Base-by-base conservation (phyloP, 2,888 invertebrate species). In the Xanthorhoe designata region DNA sequence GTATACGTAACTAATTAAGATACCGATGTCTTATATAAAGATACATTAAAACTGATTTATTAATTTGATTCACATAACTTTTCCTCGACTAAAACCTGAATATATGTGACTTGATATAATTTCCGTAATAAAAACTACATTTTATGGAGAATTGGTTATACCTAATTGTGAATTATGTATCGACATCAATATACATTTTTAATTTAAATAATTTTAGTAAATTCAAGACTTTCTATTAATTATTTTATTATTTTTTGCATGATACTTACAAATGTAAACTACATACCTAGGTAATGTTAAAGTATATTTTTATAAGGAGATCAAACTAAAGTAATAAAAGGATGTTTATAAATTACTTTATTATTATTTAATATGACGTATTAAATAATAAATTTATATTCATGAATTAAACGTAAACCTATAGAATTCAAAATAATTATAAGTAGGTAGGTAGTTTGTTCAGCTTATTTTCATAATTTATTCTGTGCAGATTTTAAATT, bases 1-100 rank as follows among this genome's bases (percentile, higher is more conserved):
- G 57, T 53, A 54, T 61, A 57, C 57, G 57, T 53, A 54, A 18
- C 53, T 61, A 13, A 53, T 66, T 61, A 42, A 61, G 17, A 61
- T 61, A 53, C 61, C 38, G 17, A 47, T 52, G 18, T 24, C 49
- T 52, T 58, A 61, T 56, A 57, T 66, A 54, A 56, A 60, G 8
- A 32, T 55, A 45, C 42, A 47, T 64, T 29, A 45, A 54, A 57
- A 17, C n/a, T 63, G 63, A 63, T 63, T 63, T 57, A 52, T 35
- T 64, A 13, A 51, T 51, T 38, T 19, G 18, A 35, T 19, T 45
- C 58, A 47, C 47, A 53, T 53, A 58, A 35, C 57, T 18, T 52
- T 52, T 63, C 51, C 52, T 49, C 45, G 47, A 8, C 47, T 17
- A 2, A 42, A 51, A 29, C 50, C 51, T 17, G 32, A 49, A 54